phyloP scores from a whole-genome alignment of 2,797 vertebrate genomes.

The Schizopygopsis malacanthus region DNA sequence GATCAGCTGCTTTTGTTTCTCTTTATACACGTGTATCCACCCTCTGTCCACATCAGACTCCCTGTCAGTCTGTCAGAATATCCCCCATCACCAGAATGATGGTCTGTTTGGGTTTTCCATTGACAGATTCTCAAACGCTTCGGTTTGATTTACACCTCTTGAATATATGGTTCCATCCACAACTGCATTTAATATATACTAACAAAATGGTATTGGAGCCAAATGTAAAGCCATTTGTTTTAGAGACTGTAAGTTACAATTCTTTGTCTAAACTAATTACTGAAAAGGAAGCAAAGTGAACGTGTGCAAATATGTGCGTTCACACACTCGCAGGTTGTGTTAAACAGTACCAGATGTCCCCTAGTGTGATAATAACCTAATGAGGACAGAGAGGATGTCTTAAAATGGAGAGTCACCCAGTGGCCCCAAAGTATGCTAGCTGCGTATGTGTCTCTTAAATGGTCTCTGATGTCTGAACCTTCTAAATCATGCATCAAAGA shows the following conservation, averaged over 20 bases:
- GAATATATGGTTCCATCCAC: background rate
- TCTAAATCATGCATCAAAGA: background rate
- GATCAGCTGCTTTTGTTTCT: conserved; percentile 54
- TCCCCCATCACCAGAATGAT: background rate
- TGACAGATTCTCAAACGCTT: background rate
- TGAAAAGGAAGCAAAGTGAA: conserved; percentile 30
- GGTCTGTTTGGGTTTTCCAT: background rate
- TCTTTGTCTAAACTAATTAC: conserved; percentile 4
- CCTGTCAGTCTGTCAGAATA: conserved; percentile 34
- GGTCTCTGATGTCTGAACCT: conserved; percentile 12
- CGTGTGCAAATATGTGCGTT: conserved; percentile 20
- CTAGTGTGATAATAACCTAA: conserved; percentile 54
- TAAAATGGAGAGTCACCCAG: conserved; percentile 43
- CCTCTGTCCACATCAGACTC: conserved; percentile 54
- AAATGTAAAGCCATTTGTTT: background rate
- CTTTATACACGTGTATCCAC: conserved; percentile 34
- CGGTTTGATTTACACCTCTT: background rate
- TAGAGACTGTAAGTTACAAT: conserved; percentile 13
- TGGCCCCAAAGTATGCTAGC: conserved; percentile 32
- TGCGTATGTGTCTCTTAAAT: background rate
- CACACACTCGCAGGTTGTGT: conserved; percentile 8
- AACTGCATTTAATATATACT: background rate
- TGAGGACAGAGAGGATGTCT: conserved; percentile 60
- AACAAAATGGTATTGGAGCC: background rate
- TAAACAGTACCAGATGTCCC: conserved; percentile 58